Evolutionary conservation across 2,888 invertebrate genomes (phyloP).

Genomic region (Cephalotes varians): DNA sequence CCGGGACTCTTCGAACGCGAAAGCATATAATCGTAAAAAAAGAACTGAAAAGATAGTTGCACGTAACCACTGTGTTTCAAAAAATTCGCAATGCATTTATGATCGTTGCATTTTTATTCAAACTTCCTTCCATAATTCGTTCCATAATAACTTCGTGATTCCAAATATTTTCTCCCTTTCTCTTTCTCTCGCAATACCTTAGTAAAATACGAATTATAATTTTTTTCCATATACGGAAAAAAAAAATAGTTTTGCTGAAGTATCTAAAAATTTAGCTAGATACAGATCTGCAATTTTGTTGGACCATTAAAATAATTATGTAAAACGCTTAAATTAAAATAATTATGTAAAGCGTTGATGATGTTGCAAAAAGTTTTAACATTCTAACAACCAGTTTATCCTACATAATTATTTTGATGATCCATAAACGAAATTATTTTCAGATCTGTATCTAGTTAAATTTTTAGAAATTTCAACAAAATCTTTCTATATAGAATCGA

Average conservation of each 20-base stretch:
- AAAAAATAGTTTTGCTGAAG: no score
- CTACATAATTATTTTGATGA: no score
- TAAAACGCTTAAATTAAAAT: no score
- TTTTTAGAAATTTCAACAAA: no score
- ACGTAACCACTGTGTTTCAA: constrained; percentile 15
- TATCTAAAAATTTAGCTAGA: no score
- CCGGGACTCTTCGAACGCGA: neutral
- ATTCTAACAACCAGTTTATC: no score
- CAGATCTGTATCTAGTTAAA: no score
- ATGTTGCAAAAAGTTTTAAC: no score
- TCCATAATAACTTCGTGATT: neutral
- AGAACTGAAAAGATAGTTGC: neutral
- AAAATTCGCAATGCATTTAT: constrained; percentile 10
- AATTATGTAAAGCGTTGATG: no score
- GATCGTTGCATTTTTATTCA: neutral
- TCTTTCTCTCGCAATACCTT: neutral
- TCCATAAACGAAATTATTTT: no score
- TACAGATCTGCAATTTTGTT: no score
- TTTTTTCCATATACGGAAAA: neutral
- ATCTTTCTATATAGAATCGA: neutral
- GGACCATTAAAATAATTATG: no score
- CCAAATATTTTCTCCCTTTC: neutral
- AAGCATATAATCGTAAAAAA: constrained; percentile 1
- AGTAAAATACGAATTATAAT: neutral
- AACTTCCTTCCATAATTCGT: constrained; percentile 9